Evolutionary conservation across 2,113 vertebrate species (phyloP).

Genomic region (Dasyornis broadbenti): DNA sequence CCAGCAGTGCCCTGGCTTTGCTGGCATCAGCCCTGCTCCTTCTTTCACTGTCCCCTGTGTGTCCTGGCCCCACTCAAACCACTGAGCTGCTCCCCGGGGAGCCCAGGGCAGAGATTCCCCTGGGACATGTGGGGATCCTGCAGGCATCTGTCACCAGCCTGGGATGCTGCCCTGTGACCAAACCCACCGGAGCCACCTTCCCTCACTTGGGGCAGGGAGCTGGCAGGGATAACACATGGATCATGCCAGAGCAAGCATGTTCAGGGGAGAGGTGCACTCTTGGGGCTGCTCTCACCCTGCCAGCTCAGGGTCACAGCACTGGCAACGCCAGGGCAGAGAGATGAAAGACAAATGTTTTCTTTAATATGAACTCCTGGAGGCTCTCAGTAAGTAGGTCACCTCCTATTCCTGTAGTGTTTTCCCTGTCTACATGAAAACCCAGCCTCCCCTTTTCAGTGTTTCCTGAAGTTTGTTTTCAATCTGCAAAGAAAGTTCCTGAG

Average conservation of each 20-base stretch:
- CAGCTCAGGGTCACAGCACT: background rate
- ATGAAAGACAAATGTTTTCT: background rate
- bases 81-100: background rate
- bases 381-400: slow-evolving; percentile 42
- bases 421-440: background rate
- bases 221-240: background rate
- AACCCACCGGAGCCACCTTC: background rate
- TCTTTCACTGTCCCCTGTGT: accelerated
- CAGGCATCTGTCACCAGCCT: background rate
- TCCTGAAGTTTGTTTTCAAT: slow-evolving; percentile 5
- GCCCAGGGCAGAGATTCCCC: background rate
- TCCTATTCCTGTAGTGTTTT: background rate
- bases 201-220: accelerated
- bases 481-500: slow-evolving; percentile 13
- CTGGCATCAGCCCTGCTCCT: background rate
- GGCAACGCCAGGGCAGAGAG: background rate
- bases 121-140: accelerated
- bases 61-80: background rate
- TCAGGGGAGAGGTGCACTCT: background rate
- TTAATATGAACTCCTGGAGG: background rate
- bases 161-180: background rate
- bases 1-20: background rate
- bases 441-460: background rate
- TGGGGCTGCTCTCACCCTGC: background rate
- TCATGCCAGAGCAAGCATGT: accelerated